phyloP scores from a whole-genome alignment of 2,888 invertebrate genomes.

The Aporophyla nigra region DNA sequence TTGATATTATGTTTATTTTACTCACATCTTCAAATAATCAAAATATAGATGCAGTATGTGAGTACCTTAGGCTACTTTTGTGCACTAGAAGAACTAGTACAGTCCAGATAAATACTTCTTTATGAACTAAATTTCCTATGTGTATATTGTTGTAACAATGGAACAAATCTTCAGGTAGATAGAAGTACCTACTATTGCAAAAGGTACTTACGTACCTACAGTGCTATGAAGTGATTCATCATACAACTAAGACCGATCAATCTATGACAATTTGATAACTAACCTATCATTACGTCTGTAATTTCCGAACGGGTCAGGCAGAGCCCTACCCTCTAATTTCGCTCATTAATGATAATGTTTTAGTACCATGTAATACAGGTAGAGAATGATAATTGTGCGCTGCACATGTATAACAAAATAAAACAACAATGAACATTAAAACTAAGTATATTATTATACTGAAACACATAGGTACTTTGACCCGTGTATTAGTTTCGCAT shows the following conservation, averaged over 20 bases:
- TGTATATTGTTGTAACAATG: too few relatives aligned
- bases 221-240: conserved; percentile 11
- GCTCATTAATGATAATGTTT: not conserved
- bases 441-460: conserved; percentile 8
- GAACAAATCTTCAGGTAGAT: not conserved
- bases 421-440: conserved; percentile 13
- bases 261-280: not conserved
- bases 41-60: not conserved
- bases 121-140: not conserved
- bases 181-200: not conserved
- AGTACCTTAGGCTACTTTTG: not conserved
- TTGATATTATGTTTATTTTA: not conserved
- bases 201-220: not conserved
- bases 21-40: not conserved
- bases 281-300: not conserved
- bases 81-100: not conserved
- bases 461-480: too few relatives aligned
- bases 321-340: not conserved
- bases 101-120: not conserved
- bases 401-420: not conserved
- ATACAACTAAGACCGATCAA: not conserved
- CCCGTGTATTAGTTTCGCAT: too few relatives aligned
- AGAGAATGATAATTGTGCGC: not conserved
- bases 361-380: not conserved
- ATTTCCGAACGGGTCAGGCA: not conserved